Conservation (phyloP, 2,113 vertebrate species). For the Pelodiscus sinensis region DNA sequence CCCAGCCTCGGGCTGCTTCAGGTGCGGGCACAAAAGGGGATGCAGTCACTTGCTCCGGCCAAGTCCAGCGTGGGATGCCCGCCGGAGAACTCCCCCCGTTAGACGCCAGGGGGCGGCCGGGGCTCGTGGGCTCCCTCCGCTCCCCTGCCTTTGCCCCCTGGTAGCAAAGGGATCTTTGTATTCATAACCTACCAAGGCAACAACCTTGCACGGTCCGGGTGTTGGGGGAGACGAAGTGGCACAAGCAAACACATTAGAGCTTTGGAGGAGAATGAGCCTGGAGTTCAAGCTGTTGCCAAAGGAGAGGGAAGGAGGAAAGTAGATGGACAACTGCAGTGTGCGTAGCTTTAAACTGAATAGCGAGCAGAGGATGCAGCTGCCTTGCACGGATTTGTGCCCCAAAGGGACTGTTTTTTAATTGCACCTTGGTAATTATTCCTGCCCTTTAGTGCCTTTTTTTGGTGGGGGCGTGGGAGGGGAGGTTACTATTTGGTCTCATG, state of each 20-base stretch:
- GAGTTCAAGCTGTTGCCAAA: background rate
- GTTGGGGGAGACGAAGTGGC: background rate
- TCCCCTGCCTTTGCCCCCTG: background rate
- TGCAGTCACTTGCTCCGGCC: background rate
- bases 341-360: background rate
- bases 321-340: background rate
- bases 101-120: conserved; percentile 62
- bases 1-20: background rate
- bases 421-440: conserved; percentile 6
- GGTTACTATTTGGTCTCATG: conserved; percentile 25
- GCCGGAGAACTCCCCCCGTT: background rate
- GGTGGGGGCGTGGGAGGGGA: background rate
- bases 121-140: background rate
- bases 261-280: background rate
- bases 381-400: conserved; percentile 9
- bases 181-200: conserved; percentile 25
- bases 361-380: background rate
- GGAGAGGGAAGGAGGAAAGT: background rate
- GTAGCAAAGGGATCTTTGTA: background rate
- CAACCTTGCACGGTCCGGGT: background rate
- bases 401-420: background rate
- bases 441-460: background rate
- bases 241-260: background rate
- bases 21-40: background rate
- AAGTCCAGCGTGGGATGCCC: background rate